Evolutionary conservation across 2,797 vertebrate species (phyloP), one percentile per base, ranked within the genome.

Genomic region (Simalia tracyae): DNA sequence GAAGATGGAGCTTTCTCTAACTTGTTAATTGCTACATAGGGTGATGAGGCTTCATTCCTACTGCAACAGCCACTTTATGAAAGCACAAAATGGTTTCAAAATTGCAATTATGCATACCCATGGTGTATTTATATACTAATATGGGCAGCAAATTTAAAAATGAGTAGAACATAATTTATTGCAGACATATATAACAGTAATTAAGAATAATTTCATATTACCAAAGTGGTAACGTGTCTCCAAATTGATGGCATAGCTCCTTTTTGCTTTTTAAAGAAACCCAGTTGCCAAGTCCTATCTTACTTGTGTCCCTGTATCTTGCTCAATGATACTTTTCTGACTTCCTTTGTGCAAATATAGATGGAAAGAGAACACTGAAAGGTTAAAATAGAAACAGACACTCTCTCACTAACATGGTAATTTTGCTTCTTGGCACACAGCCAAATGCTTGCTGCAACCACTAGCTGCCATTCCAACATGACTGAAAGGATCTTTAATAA

Each of bases 401-500:
- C 97, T 96, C 94, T 94, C 97, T 96, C 96, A 93, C 96, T 95
- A n/a, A 93, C 95, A 97, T 91, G 93, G 96, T 97, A 97, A 96
- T 97, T 96, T 92, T 7, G 4, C 96, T 95, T 91, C 95, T 94
- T 97, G 97, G 97, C 96, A 86, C 59, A 0, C 4, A 9, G 96
- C 97, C 97, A 97, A 94, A 57, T n/a, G 88, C 96, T 95, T 93
- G 22, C 95, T 94, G 96, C 96, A 95, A 95, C 95, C 96, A 96
- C 97, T 97, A 94, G 91, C 96, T 96, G 97, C 96, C 96, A 95
- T 97, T 96, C 95, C 94, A 93, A 94, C 90, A 88, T 95, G 96
- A 98, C 95, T 96, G 96, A 98, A 97, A 97, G 96, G 95, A 96
- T 97, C 95, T 97, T 97, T 97, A 97, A 97, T 97, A 97, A 97